These are phyloP conservation scores for Percopsis omiscomaycus DNA, from an alignment of 2,797 vertebrate species.

Conservation along the genomic window DNA sequence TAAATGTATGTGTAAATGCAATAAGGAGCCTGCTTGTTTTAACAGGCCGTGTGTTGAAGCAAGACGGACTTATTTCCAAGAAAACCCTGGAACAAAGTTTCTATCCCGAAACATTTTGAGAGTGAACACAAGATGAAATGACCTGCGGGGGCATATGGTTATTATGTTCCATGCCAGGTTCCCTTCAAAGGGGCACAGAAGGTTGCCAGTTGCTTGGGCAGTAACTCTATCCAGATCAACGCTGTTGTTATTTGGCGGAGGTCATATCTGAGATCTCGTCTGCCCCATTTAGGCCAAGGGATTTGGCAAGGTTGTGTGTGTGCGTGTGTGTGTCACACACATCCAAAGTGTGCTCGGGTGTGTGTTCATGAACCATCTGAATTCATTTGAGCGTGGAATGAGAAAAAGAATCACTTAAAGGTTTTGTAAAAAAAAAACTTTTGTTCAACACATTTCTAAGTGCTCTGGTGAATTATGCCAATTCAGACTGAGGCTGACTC, in stretches of 20 bases:
- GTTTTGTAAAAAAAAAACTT: conserved; percentile 4
- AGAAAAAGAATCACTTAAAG: conserved; percentile 37
- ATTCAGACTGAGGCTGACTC: conserved; percentile 60
- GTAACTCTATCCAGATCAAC: conserved; percentile 23
- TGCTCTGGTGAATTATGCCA: conserved; percentile 48
- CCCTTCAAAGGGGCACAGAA: conserved; percentile 10
- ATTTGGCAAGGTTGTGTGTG: not conserved
- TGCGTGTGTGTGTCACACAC: conserved; percentile 40
- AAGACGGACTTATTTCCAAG: too few species aligned
- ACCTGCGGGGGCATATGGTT: conserved; percentile 47
- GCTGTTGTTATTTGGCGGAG: conserved; percentile 36
- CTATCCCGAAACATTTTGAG: conserved; percentile 55
- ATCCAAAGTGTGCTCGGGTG: conserved; percentile 14
- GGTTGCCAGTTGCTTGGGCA: conserved; percentile 14
- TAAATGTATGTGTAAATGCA: too few species aligned
- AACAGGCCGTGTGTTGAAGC: too few species aligned
- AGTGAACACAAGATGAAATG: conserved; percentile 5
- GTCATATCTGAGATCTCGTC: conserved; percentile 30
- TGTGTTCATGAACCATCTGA: conserved; percentile 51
- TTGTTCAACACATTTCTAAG: conserved; percentile 49
- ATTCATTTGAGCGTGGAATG: conserved; percentile 39
- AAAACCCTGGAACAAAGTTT: too few species aligned
- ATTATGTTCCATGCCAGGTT: not conserved
- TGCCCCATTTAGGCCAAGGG: conserved; percentile 19
- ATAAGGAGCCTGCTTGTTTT: too few species aligned